Percentiles rank a stretch among this genome's conserved stretches.
These are phyloP conservation scores for Dendrolimus pini DNA, from an alignment of 2,888 invertebrate genomes.

Conservation along the genomic window DNA sequence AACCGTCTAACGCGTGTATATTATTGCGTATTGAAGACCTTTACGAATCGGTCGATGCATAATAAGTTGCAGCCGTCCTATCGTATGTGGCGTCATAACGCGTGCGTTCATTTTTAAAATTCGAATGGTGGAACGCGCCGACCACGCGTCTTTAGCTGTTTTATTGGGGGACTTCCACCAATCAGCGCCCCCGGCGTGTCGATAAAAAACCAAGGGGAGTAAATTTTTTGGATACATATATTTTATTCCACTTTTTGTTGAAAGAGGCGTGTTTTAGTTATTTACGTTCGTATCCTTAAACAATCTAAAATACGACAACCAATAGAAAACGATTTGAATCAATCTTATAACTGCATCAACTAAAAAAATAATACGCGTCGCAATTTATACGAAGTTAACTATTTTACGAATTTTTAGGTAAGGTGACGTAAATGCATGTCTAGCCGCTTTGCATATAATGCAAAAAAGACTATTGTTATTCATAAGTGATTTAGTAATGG, in stretches of 20 bases:
- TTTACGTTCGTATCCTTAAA: not conserved
- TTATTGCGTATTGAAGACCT: slow-evolving; percentile 16
- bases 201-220: slow-evolving; percentile 58
- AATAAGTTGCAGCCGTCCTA: slow-evolving; percentile 62
- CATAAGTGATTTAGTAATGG: no score
- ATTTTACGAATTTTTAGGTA: no score
- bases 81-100: slow-evolving; percentile 46
- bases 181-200: slow-evolving; percentile 42
- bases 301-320: not conserved
- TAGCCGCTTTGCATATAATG: no score
- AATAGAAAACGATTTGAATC: not conserved
- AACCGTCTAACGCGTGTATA: slow-evolving; percentile 15
- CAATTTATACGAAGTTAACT: no score
- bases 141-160: slow-evolving; percentile 68
- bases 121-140: slow-evolving; percentile 52
- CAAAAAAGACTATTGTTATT: no score
- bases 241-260: slow-evolving; percentile 35
- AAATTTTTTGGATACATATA: slow-evolving; percentile 38
- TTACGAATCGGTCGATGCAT: slow-evolving; percentile 48
- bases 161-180: slow-evolving; percentile 58
- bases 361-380: not conserved
- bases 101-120: slow-evolving; percentile 64
- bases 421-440: no score
- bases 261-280: slow-evolving; percentile 33
- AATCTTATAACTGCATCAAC: not conserved